Conservation (phyloP, 1,140 invertebrate species). For the Drosophila murphyi region DNA sequence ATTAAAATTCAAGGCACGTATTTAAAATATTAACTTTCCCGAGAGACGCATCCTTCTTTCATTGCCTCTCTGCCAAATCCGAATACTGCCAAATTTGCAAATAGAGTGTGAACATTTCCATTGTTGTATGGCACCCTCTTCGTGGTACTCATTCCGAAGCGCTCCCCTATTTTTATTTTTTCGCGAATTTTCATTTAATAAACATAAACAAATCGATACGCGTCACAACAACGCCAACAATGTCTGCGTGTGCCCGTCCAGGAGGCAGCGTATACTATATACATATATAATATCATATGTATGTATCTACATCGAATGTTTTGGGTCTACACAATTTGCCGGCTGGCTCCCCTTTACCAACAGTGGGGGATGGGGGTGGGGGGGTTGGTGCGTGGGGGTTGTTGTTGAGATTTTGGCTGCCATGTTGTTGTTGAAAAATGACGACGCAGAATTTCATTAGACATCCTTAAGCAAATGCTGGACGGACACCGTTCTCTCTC, state of each 20-base stretch:
- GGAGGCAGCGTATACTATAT: neutral
- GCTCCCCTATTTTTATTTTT: conserved; percentile 17
- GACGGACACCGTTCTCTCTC: neutral
- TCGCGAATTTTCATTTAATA: conserved; percentile 74
- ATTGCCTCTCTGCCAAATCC: neutral
- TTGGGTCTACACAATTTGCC: conserved; percentile 40
- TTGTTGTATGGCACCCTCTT: conserved; percentile 39
- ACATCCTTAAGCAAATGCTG: conserved; percentile 51
- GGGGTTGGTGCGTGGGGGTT: conserved; percentile 45
- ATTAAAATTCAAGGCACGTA: neutral
- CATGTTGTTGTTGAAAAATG: conserved; percentile 68
- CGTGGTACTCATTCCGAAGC: conserved; percentile 3
- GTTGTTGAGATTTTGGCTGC: conserved; percentile 26
- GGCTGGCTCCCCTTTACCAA: conserved; percentile 28
- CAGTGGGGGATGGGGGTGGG: conserved; percentile 22
- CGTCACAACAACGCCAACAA: conserved; percentile 66
- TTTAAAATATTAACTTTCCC: neutral
- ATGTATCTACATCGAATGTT: neutral
- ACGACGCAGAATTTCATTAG: conserved; percentile 67
- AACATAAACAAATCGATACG: conserved; percentile 83
- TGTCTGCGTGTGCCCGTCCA: conserved; percentile 13
- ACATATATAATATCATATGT: conserved; percentile 5
- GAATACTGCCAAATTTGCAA: neutral
- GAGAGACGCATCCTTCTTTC: neutral
- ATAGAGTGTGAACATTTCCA: conserved; percentile 26